Base-by-base conservation (phyloP, 1,140 invertebrate genomes). In the Hermetia illucens region DNA sequence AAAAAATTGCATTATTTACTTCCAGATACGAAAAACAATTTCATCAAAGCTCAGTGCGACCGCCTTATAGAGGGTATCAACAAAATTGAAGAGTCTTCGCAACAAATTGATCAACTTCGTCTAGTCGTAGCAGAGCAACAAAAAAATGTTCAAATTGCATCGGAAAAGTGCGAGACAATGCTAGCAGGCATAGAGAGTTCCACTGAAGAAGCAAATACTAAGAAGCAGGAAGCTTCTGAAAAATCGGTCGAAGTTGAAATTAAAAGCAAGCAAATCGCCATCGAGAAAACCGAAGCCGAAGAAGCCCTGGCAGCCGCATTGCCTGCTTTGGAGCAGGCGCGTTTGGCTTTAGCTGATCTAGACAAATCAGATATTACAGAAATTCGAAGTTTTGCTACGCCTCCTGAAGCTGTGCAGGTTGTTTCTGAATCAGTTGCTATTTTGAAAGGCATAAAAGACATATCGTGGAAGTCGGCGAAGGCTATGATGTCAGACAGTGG, bases 291-390 rank as follows among this genome's bases (percentile, higher is more conserved):
- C 13, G 86, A 90, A 43, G 86, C 86, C 5, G 82, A 85, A 54
- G 72, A 74, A 49, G 77, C 71, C 4, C 59, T 93, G 21, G 73
- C 72, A 2, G 77, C 78, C 32, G 88, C 86, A 1, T 55, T 92
- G 50, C 87, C 87, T 0, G 82, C 75, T 0, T 56, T 93, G 1
- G 79, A 87, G 47, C 72, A 72, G n/a, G 86, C 88, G 2, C 69
- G 77, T 52, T 43, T 75, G 3, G 86, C 87, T 1, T 64, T 94
- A 0, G 68, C 72, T 5, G 78, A 87, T 43, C 62, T 94, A 6
- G 81, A 90, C 29, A 92, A 90, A 61, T 69, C 75, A 1, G 88
- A 92, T 52, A 90, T 94, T 41, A 88, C 85, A 21, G 88, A 93
- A 70, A 91, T 93, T 46, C 50, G 49, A 36, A 68, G 85, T 41